Conservation (phyloP, 2,113 vertebrate genomes). For the Scolopax mira region DNA sequence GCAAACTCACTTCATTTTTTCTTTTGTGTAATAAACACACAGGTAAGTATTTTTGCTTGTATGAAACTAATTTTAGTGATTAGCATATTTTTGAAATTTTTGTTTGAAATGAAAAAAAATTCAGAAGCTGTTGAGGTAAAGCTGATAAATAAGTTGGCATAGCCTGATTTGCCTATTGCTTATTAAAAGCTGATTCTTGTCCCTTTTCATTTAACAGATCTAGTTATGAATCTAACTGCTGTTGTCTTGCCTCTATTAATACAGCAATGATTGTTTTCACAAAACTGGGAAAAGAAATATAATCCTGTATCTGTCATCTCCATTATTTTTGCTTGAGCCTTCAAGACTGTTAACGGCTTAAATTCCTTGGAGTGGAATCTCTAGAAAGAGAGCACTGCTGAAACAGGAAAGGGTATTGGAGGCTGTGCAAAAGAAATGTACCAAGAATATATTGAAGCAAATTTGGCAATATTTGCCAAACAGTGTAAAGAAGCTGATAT, state of each 20-base stretch:
- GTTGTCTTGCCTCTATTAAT: background rate
- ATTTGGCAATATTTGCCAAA: slow-evolving; percentile 75
- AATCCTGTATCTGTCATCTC: background rate
- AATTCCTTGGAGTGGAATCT: slow-evolving; percentile 77
- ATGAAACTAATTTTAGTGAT: background rate
- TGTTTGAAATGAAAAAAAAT: background rate
- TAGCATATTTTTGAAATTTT: background rate
- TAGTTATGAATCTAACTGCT: background rate
- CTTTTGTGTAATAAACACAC: background rate
- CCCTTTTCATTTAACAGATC: background rate
- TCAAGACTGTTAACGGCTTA: slow-evolving; percentile 80
- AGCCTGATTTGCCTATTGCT: background rate
- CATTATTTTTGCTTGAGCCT: slow-evolving; percentile 42
- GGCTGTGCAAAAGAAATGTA: slow-evolving; percentile 81
- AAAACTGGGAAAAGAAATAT: background rate
- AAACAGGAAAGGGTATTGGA: slow-evolving; percentile 75
- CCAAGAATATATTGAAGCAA: slow-evolving; percentile 78
- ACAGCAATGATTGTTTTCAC: background rate
- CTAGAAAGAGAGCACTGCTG: slow-evolving; percentile 70
- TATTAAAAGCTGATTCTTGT: background rate
- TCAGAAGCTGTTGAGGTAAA: background rate
- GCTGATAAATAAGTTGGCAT: background rate
- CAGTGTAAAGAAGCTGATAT: slow-evolving; percentile 76
- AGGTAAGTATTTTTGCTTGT: background rate
- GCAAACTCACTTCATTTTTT: background rate